These are phyloP conservation scores for Stegostoma tigrinum DNA, from an alignment of 2,113 vertebrate genomes.

Conservation along the genomic window DNA sequence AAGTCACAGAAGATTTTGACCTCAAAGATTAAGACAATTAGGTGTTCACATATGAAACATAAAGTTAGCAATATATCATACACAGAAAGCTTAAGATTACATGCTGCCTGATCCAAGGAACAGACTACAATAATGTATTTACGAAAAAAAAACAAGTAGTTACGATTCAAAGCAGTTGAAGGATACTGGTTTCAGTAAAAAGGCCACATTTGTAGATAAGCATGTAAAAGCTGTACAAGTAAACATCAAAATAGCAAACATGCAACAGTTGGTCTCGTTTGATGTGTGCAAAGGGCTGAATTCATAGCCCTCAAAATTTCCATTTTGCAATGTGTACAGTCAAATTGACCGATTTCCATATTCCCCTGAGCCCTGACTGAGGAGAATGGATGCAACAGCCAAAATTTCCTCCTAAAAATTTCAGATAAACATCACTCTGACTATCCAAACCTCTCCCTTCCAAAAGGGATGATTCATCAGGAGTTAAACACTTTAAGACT, in stretches of 20 bases:
- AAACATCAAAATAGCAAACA: constrained; percentile 1
- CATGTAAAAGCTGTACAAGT: neutral
- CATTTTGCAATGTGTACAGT: neutral
- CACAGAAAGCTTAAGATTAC: neutral
- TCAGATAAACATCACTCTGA: neutral
- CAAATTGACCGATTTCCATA: neutral
- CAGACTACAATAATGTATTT: neutral
- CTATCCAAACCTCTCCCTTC: neutral
- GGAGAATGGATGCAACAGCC: neutral
- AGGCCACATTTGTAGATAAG: constrained; percentile 10
- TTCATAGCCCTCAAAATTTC: neutral
- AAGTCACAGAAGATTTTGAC: neutral
- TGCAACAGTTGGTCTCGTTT: neutral
- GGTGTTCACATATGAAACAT: neutral
- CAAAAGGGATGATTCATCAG: neutral
- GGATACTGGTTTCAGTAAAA: constrained; percentile 13
- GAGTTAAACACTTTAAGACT: neutral
- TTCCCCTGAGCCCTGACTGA: neutral
- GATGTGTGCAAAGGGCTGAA: neutral
- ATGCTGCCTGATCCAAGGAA: neutral
- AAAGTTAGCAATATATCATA: neutral
- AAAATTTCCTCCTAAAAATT: neutral
- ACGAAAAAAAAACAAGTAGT: neutral
- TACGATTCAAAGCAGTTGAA: neutral
- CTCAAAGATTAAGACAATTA: constrained; percentile 25